Evolutionary conservation across 2,888 invertebrate species (phyloP).

Genomic region (Leuctra nigra): DNA sequence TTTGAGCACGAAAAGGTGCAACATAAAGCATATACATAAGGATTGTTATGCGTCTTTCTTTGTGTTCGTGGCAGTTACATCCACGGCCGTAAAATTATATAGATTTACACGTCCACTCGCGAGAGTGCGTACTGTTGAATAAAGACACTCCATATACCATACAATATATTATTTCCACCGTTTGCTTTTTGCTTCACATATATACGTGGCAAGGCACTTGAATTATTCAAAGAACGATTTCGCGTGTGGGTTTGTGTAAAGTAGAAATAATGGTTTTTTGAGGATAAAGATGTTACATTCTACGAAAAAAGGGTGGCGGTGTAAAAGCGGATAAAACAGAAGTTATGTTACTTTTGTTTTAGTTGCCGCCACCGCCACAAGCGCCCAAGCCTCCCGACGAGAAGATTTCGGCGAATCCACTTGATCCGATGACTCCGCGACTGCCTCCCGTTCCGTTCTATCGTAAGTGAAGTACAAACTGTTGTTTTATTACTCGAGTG

Average conservation of each 20-base stretch:
- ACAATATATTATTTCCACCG: background rate
- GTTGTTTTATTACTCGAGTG: too few species aligned
- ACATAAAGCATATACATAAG: too few species aligned
- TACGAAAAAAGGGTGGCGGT: background rate
- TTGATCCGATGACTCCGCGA: slow-evolving; percentile 27
- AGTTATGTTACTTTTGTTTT: slow-evolving; percentile 41
- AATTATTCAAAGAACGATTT: slow-evolving; percentile 3
- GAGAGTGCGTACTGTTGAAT: too few species aligned
- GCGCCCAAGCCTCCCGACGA: slow-evolving; percentile 29
- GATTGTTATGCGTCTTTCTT: too few species aligned
- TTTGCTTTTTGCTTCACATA: background rate
- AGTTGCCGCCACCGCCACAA: slow-evolving; percentile 66
- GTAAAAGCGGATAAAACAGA: background rate
- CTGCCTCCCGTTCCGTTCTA: slow-evolving; percentile 29
- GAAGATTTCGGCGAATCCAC: slow-evolving; percentile 23
- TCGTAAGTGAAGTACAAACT: slow-evolving; percentile 22
- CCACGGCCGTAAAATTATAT: too few species aligned
- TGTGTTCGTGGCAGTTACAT: too few species aligned
- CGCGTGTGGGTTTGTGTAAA: background rate
- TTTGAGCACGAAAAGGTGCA: too few species aligned
- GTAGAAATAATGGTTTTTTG: slow-evolving; percentile 3
- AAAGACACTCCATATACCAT: too few species aligned
- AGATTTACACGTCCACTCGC: too few species aligned
- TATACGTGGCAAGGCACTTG: background rate
- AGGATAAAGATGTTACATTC: slow-evolving; percentile 9